These are phyloP conservation scores for Glareola pratincola DNA, from an alignment of 2,113 vertebrate genomes.

Conservation along the genomic window DNA sequence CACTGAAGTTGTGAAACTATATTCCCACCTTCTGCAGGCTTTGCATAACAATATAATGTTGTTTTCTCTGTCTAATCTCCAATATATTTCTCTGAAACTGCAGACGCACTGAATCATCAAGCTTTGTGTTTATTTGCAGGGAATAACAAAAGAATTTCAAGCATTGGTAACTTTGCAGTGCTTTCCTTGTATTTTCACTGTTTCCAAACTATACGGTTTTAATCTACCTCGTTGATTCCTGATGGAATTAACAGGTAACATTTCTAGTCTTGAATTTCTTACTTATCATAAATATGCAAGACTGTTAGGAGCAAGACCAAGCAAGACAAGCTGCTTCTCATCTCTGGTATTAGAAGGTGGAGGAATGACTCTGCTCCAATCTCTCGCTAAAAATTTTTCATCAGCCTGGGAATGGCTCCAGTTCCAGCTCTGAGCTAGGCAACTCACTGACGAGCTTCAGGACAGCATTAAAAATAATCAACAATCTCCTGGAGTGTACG, in stretches of 20 bases:
- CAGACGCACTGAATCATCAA: not conserved
- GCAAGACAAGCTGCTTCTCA: not conserved
- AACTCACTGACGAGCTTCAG: not conserved
- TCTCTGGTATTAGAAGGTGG: not conserved
- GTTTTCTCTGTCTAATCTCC: not conserved
- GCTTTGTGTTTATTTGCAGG: not conserved
- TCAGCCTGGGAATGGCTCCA: not conserved
- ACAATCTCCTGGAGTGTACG: not conserved
- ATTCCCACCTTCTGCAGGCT: not conserved
- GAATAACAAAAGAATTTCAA: not conserved
- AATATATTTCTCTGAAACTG: not conserved
- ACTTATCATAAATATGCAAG: not conserved
- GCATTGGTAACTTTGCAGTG: not conserved
- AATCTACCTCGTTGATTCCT: not conserved
- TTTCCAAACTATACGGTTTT: not conserved
- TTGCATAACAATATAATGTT: not conserved
- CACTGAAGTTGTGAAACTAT: not conserved
- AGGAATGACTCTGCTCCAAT: not conserved
- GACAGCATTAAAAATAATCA: not conserved
- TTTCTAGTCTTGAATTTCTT: not conserved
- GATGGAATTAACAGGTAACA: not conserved
- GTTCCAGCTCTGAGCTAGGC: not conserved
- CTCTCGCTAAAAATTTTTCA: not conserved
- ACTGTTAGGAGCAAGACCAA: not conserved
- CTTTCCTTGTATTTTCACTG: not conserved